phyloP scores from a whole-genome alignment of 2,113 vertebrate species.

The Tichodroma muraria region DNA sequence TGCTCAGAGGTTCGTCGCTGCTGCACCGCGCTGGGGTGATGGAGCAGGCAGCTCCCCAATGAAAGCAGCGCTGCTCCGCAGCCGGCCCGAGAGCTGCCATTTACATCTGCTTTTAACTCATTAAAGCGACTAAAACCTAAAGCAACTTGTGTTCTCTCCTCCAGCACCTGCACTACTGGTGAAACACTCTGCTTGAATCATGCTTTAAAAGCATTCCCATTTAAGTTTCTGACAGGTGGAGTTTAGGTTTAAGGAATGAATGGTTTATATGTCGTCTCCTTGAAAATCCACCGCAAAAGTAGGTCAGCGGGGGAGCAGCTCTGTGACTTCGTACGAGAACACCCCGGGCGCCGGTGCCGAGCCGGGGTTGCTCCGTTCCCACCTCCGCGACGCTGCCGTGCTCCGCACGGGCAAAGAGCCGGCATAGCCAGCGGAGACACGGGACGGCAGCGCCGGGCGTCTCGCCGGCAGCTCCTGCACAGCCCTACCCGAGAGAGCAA shows the following conservation, averaged over 20 bases:
- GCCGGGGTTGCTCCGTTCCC: not conserved
- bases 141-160: not conserved
- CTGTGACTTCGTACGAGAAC: not conserved
- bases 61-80: not conserved
- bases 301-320: conserved; percentile 4
- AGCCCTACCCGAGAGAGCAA: not conserved
- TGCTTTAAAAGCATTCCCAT: not conserved
- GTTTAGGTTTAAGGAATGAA: conserved; percentile 30
- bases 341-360: not conserved
- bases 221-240: not conserved
- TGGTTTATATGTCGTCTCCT: not conserved
- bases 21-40: accelerated
- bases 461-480: not conserved
- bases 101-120: not conserved
- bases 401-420: not conserved
- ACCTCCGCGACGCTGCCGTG: not conserved
- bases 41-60: not conserved
- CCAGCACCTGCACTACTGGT: not conserved
- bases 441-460: not conserved
- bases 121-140: not conserved
- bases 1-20: not conserved
- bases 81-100: not conserved
- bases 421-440: not conserved
- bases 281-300: not conserved
- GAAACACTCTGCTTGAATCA: not conserved